Base-by-base conservation (phyloP, 2,797 vertebrate species). In the Brachyrhaphis roseni region DNA sequence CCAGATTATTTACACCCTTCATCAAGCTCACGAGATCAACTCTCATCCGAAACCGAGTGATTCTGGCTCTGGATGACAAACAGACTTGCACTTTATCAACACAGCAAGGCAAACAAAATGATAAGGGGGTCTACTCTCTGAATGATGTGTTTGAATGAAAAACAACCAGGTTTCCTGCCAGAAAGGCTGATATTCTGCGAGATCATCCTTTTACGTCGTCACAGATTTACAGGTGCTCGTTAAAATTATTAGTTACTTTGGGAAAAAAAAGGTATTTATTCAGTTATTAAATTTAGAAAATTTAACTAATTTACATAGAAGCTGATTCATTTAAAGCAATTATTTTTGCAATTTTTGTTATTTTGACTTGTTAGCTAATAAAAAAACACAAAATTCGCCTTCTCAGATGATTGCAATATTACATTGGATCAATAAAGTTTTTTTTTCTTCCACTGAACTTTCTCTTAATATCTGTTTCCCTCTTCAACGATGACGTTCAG, bases 1-100 rank as follows among this genome's bases (percentile, higher is more conserved):
- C 76, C 53, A 66, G 47, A 86, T 88, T 86, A 90, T 91, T 89
- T 87, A 93, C 89, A 93, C 72, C 47, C 41, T 79, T 76, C 75
- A 79, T 74, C 78, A 88, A 84, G 77, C 45, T 46, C 41, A 8
- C 3, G 5, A 71, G 26, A 68, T 41, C 1, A 10, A 11, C 36
- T 66, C 64, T 4, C 36, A 68, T 84, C 78, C 64, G 53, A 51
- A 86, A 81, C 68, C 46, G 83, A 81, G 77, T 75, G 43, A 74
- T 85, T 73, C 12, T 28, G 62, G 34, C 72, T 70, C 55, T n/a
- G 41, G 76, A 39, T 68, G 79, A 75, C 62, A 43, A 83, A 55
- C 51, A 73, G 84, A 15, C 12, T 75, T 80, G 82, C 55, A 72
- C 78, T 83, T 72, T 72, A 78, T 59, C 81, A 73, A 64, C 71